Percentiles rank a stretch among this genome's conserved stretches.
Evolutionary conservation across 2,888 invertebrate genomes (phyloP).

Genomic region (Megastigmus dorsalis): DNA sequence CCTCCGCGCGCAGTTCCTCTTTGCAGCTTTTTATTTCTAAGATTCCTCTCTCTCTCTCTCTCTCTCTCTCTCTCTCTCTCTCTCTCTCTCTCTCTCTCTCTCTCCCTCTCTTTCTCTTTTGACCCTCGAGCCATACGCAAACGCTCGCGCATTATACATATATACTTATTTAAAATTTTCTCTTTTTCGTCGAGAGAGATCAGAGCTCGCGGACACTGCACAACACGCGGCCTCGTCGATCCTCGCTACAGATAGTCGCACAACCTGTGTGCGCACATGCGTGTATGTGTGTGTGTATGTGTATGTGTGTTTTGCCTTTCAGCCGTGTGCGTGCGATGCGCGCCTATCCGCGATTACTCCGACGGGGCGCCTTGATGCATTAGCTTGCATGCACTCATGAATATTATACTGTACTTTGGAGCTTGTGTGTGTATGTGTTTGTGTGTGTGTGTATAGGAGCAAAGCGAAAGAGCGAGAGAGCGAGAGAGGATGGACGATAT

Average conservation of each 20-base stretch:
- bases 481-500: too few species aligned
- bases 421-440: too few species aligned
- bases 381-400: slow-evolving; percentile 73
- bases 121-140: too few species aligned
- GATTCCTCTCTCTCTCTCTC: neutral
- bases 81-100: too few species aligned
- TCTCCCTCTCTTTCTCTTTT: too few species aligned
- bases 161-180: too few species aligned
- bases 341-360: slow-evolving; percentile 64
- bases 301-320: slow-evolving; percentile 12
- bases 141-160: too few species aligned
- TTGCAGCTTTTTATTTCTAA: neutral
- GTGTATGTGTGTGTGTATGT: neutral
- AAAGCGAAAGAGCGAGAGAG: slow-evolving; percentile 45
- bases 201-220: too few species aligned
- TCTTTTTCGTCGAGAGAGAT: too few species aligned
- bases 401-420: slow-evolving; percentile 67
- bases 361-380: slow-evolving; percentile 70
- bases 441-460: too few species aligned
- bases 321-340: slow-evolving; percentile 11
- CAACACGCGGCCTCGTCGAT: too few species aligned
- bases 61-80: too few species aligned
- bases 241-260: slow-evolving; percentile 34
- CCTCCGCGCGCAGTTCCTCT: neutral
- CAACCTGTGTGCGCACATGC: neutral